Base-by-base conservation (phyloP, 2,797 vertebrate species). In the Poeciliopsis infans region DNA sequence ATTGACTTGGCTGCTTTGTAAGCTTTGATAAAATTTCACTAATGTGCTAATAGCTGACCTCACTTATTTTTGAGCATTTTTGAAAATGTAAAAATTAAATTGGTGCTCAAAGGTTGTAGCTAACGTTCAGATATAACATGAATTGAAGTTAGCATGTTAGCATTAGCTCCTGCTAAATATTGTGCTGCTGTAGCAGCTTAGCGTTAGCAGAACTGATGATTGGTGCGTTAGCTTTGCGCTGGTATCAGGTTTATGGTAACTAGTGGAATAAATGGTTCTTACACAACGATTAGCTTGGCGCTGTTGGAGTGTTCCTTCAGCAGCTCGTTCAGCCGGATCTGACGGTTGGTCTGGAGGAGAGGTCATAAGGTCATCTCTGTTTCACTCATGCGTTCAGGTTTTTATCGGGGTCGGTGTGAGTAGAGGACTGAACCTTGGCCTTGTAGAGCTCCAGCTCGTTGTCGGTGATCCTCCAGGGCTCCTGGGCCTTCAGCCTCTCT, bases 261-360 rank as follows among this genome's bases (percentile, higher is more conserved):
- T 18, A 47, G 39, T 13, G 13, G 11, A 55, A 39, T 59, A 18
- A 43, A n/a, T 28, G 0, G 64, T 53, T 72, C 98, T 97, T 94
- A 99, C 98, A 99, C 98, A 93, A 99, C 98, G 88, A 99, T 99
- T 94, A 98, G 95, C 80, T 97, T 99, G 89, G 98, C 98, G 64
- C 93, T 92, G 91, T 91, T 95, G 69, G 98, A 99, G 90, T 99
- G 97, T 49, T 99, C 97, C 93, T 97, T 96, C 94, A 99, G 92
- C 93, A 99, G 95, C 91, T 99, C 98, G 18, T 99, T 99, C 93
- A 99, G 90, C 78, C 98, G 91, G 88, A 99, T 98, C 95, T 99
- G 98, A 70, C 98, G 96, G 41, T 98, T 96, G 36, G 96, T 97
- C 98, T 99, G 95, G 93, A 95, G 85, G 82, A 88, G 53, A 78